A percentile compares a stretch with the other conserved stretches of the same genome.
Evolutionary conservation across 2,113 vertebrate species (phyloP).

Genomic region (Dromaius novaehollandiae): DNA sequence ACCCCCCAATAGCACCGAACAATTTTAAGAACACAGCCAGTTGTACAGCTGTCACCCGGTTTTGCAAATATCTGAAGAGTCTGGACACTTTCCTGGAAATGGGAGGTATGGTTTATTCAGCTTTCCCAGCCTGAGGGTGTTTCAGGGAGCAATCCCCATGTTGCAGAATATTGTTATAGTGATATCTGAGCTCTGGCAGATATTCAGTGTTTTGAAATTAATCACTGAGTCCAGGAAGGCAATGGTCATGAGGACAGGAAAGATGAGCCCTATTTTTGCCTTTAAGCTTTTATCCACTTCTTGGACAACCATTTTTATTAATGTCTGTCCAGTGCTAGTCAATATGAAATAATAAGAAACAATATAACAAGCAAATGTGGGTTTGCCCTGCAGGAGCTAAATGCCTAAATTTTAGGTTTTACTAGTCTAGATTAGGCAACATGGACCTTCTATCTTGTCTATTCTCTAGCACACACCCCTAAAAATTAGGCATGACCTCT

Average conservation of each 20-base stretch:
- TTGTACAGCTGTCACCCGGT: accelerated
- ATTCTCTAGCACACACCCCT: no score
- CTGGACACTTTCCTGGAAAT: background rate
- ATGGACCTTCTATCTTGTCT: no score
- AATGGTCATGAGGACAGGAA: background rate
- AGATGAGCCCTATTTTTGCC: background rate
- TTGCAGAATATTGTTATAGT: background rate
- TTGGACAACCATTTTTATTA: background rate
- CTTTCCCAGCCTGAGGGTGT: background rate
- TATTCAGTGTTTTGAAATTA: background rate
- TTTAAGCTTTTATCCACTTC: background rate
- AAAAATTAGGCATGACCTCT: no score
- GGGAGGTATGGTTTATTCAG: background rate
- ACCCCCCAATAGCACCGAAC: background rate
- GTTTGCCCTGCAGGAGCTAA: no score
- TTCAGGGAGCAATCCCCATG: background rate
- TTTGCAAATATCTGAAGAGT: background rate
- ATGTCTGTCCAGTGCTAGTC: background rate
- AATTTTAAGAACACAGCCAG: background rate
- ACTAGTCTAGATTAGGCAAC: no score
- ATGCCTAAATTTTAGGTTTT: no score
- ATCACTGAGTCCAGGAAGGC: background rate
- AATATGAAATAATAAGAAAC: no score
- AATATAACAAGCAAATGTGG: no score
- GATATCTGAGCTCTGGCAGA: background rate